Conservation (phyloP, 2,797 vertebrate species). For the Hyperoplus lanceolatus region DNA sequence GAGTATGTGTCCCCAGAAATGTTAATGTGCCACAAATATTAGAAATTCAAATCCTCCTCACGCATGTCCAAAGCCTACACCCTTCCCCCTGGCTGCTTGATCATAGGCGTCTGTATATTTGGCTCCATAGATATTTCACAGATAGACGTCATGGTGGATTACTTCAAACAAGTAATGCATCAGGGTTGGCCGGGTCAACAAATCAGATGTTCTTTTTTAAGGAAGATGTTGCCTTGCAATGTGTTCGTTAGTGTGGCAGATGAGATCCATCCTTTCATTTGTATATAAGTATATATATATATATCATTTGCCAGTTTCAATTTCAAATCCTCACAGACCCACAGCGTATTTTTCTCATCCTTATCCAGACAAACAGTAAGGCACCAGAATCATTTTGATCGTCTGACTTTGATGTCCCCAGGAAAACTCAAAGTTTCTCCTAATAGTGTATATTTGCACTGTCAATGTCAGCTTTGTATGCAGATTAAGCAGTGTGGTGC, state of each 20-base stretch:
- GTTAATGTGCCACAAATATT: constrained; percentile 15
- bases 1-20: not conserved
- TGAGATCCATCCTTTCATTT: not conserved
- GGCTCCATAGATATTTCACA: constrained; percentile 1
- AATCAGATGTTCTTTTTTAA: not conserved
- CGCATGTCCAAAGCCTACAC: constrained; percentile 3
- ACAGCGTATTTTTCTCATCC: not conserved
- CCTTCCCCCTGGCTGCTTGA: not conserved
- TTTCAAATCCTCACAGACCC: too few relatives aligned
- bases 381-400: not conserved
- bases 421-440: not conserved
- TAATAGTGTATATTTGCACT: not conserved
- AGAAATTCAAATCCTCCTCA: constrained; percentile 15
- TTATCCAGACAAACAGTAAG: not conserved
- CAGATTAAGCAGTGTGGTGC: not conserved
- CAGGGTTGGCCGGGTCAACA: not conserved
- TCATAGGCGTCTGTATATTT: constrained; percentile 8
- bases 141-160: not conserved
- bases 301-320: not conserved
- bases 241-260: not conserved
- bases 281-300: not conserved
- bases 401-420: not conserved
- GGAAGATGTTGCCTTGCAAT: not conserved
- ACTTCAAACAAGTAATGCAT: constrained; percentile 9
- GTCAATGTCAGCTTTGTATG: not conserved